phyloP scores from a whole-genome alignment of 2,797 vertebrate genomes.

The Etheostoma perlongum region DNA sequence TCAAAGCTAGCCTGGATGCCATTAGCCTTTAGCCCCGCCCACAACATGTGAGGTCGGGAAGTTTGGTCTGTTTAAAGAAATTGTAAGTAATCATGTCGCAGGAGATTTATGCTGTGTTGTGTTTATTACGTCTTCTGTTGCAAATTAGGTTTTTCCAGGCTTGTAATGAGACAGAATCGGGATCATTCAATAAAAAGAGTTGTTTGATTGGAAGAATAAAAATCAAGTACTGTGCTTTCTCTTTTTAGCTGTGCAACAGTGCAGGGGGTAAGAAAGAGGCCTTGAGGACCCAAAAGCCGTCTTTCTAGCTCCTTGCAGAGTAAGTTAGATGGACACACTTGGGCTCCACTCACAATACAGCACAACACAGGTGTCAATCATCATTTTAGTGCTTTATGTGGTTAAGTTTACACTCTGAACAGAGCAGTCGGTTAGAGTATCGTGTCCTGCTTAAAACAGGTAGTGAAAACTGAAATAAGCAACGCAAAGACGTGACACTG shows the following conservation, averaged over 20 bases:
- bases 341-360: background rate
- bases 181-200: background rate
- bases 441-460: slow-evolving; percentile 3
- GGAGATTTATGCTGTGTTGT: background rate
- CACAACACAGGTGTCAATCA: background rate
- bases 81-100: background rate
- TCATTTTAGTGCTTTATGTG: background rate
- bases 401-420: slow-evolving; percentile 3
- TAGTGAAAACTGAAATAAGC: slow-evolving; percentile 23
- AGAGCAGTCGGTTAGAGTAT: slow-evolving; percentile 16
- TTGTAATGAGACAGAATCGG: background rate
- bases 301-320: background rate
- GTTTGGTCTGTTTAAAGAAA: background rate
- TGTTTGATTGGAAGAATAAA: background rate
- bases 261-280: background rate
- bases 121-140: background rate
- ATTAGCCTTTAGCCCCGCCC: too few relatives aligned
- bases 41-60: too few relatives aligned
- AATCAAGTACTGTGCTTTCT: background rate
- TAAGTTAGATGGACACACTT: background rate
- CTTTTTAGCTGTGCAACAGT: background rate
- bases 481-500: slow-evolving; percentile 50
- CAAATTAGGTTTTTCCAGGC: background rate
- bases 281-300: background rate
- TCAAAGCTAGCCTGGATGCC: too few relatives aligned